A percentile compares a stretch with the other conserved stretches of the same genome.
These are phyloP conservation scores for Diacarnus erythraeanus DNA, from an alignment of 37 sponge, comb jelly and placozoan genomes.

Conservation along the genomic window DNA sequence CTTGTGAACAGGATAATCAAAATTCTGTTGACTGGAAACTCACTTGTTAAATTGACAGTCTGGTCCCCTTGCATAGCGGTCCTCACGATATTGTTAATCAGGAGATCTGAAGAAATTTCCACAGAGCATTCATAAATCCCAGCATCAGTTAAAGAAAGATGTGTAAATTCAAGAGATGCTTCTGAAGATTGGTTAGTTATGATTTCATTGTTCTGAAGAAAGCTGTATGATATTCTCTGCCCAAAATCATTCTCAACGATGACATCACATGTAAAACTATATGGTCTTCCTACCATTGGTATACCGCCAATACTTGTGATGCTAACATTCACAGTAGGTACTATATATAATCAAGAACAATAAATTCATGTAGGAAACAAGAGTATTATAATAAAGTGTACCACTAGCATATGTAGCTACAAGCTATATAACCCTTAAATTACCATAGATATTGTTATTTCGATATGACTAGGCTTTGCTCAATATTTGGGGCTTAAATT, in stretches of 20 bases:
- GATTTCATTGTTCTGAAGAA: not conserved
- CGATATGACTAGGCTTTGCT: no score
- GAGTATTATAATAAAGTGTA: no score
- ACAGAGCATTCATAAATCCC: not conserved
- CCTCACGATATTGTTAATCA: not conserved
- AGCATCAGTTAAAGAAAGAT: not conserved
- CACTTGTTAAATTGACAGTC: not conserved
- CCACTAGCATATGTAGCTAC: no score
- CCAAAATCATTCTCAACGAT: not conserved
- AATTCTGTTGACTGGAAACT: no score
- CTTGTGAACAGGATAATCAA: no score
- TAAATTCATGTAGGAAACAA: no score
- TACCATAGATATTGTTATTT: no score
- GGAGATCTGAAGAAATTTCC: not conserved
- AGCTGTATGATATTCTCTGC: not conserved
- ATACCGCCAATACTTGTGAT: not conserved
- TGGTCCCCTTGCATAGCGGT: not conserved
- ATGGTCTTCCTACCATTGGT: not conserved
- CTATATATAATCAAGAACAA: no score
- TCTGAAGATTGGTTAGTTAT: not conserved
- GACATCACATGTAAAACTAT: not conserved
- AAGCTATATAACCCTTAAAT: no score
- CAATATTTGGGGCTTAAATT: no score
- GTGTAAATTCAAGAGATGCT: not conserved
- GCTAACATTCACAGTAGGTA: not conserved